These are phyloP conservation scores for Amiota minor DNA, from an alignment of 2,888 invertebrate species.

Conservation along the genomic window DNA sequence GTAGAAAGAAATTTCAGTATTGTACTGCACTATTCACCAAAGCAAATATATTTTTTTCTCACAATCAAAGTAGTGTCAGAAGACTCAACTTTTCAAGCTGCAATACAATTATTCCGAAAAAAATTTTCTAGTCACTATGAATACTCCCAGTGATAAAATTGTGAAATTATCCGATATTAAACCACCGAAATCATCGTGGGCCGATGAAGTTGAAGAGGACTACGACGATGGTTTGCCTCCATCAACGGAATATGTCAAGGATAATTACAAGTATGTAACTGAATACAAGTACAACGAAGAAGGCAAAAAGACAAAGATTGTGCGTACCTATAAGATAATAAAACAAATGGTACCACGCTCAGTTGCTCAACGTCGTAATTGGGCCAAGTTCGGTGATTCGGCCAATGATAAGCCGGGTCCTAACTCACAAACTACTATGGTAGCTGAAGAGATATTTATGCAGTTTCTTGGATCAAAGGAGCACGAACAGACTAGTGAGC, in stretches of 20 bases:
- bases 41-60: too few species aligned
- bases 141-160: too few species aligned
- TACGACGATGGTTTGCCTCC: conserved; percentile 82
- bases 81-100: too few species aligned
- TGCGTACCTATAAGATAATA: conserved; percentile 93
- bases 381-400: conserved; percentile 96
- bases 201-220: conserved; percentile 95
- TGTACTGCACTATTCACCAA: too few species aligned
- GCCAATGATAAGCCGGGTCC: conserved; percentile 93
- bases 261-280: conserved; percentile 91
- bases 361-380: conserved; percentile 93
- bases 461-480: conserved; percentile 91
- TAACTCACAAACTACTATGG: conserved; percentile 95
- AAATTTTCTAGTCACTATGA: too few species aligned
- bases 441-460: conserved; percentile 96
- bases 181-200: conserved; percentile 92
- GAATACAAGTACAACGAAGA: conserved; percentile 94
- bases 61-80: too few species aligned
- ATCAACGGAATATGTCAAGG: conserved; percentile 85
- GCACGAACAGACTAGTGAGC: conserved; percentile 89
- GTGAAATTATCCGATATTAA: conserved; percentile 76
- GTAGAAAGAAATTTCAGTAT: too few species aligned
- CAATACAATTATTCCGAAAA: too few species aligned
- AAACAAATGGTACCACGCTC: conserved; percentile 90
- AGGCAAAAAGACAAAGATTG: conserved; percentile 90